Percentiles rank a stretch among this genome's conserved stretches.
These are phyloP conservation scores for Pelagia noctiluca DNA, from an alignment of 30 jellyfish, hydroid and myxozoan genomes.

Conservation along the genomic window DNA sequence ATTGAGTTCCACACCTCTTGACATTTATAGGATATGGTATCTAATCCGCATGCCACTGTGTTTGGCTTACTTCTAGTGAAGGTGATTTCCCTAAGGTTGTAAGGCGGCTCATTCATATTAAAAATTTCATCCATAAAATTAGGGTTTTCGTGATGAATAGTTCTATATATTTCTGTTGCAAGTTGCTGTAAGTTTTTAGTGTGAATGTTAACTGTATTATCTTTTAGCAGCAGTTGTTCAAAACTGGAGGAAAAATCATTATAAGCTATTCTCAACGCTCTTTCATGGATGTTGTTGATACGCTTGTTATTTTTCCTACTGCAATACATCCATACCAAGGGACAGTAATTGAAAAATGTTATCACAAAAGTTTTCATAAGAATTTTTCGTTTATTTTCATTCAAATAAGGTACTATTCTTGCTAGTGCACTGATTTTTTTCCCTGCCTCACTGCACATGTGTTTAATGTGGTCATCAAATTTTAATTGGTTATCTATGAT, in stretches of 20 bases:
- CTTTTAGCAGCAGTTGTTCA: slow-evolving; percentile 12
- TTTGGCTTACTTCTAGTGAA: no score
- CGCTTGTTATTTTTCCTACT: slow-evolving; percentile 8
- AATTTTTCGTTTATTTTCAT: neutral
- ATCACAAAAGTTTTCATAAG: slow-evolving; percentile 6
- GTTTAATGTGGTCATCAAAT: neutral
- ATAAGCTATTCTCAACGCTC: slow-evolving; percentile 52
- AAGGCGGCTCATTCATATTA: no score
- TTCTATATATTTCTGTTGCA: no score
- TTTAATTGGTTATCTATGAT: neutral
- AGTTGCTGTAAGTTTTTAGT: slow-evolving; percentile 57
- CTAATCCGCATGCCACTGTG: no score
- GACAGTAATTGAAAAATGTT: slow-evolving; percentile 37
- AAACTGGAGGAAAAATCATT: slow-evolving; percentile 37
- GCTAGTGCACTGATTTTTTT: neutral
- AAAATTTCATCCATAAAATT: no score
- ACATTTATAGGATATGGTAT: no score
- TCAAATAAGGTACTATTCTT: neutral
- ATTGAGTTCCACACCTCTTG: no score
- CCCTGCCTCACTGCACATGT: neutral
- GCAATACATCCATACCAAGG: slow-evolving; percentile 55
- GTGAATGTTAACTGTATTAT: slow-evolving; percentile 28
- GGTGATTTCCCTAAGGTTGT: no score
- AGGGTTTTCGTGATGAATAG: no score
- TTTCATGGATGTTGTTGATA: slow-evolving; percentile 38